Evolutionary conservation across 2,888 invertebrate genomes (phyloP), one percentile per base, ranked within the genome.

Genomic region (Amitus sp.): DNA sequence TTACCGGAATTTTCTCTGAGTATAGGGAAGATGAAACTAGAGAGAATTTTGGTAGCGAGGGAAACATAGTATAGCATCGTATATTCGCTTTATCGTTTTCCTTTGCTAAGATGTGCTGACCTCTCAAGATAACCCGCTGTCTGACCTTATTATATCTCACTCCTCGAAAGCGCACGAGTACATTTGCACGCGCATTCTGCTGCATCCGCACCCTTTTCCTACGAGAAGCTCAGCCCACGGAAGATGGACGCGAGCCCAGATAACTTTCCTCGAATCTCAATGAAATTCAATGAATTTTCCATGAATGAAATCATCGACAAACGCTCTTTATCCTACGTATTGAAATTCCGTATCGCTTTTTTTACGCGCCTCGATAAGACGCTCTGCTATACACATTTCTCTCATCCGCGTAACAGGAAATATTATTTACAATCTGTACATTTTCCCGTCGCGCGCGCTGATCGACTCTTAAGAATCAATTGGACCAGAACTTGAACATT

Each of bases 121-220:
- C 73, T 70, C 66, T 19, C 55, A 56, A 67, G 78, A 78, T 78
- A 78, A 78, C 78, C 78, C 68, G 58, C 46, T 66, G 78, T 77
- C 78, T 77, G 78, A 78, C 77, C 77, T 76, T 76, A 77, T 78
- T 77, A 76, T 77, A 76, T 77, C 76, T 75, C 69, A 70, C 66
- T 66, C 52, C 63, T 62, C 52, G 40, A 62, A 62, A 62, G 33
- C 33, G n/a, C n/a, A n/a, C n/a, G 52, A 52, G 50, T 63, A 65
- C 65, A 55, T 67, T 62, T 62, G 57, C 53, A 53, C 39, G 18
- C 54, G 39, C 23, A n/a, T n/a, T n/a, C n/a, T n/a, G 34, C 18
- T 27, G 56, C 28, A 65, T 37, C n/a, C n/a, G n/a, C n/a, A n/a
- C n/a, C n/a, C n/a, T n/a, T n/a, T n/a, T n/a, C n/a, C n/a, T n/a